phyloP scores from a whole-genome alignment of 2,888 invertebrate genomes.

The Schizaphis graminum region DNA sequence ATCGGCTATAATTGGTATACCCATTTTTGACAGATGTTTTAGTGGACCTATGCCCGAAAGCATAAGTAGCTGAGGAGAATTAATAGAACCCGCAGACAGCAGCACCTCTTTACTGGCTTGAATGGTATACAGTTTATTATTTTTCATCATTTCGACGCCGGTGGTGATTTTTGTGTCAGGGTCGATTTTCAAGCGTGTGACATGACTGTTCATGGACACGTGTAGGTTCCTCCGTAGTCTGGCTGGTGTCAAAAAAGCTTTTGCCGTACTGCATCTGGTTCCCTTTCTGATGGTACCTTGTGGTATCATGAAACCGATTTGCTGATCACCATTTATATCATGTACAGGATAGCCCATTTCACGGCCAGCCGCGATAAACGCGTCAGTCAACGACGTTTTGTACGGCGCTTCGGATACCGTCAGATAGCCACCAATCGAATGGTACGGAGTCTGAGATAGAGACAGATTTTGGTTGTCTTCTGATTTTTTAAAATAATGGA shows the following conservation, averaged over 20 bases:
- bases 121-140: slow-evolving; percentile 80
- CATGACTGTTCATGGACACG: slow-evolving; percentile 85
- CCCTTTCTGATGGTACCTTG: slow-evolving; percentile 75
- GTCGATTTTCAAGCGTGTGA: slow-evolving; percentile 73
- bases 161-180: slow-evolving; percentile 81
- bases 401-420: slow-evolving; percentile 90
- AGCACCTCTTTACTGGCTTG: slow-evolving; percentile 89
- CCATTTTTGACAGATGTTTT: slow-evolving; percentile 79
- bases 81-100: slow-evolving; percentile 90
- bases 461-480: slow-evolving; percentile 92
- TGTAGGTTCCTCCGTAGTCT: slow-evolving; percentile 85
- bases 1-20: slow-evolving; percentile 85
- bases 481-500: slow-evolving; percentile 90
- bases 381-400: slow-evolving; percentile 84
- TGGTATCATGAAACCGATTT: slow-evolving; percentile 90
- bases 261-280: slow-evolving; percentile 86
- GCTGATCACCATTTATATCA: slow-evolving; percentile 88
- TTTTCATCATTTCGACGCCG: slow-evolving; percentile 85
- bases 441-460: slow-evolving; percentile 83
- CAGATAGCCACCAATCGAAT: slow-evolving; percentile 84
- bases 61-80: slow-evolving; percentile 94
- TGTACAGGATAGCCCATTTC: slow-evolving; percentile 89
- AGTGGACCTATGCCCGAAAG: slow-evolving; percentile 86
- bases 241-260: slow-evolving; percentile 87
- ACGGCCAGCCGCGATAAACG: slow-evolving; percentile 85